Evolutionary conservation across 1,140 invertebrate species (phyloP).

Genomic region (Panonychus citri): DNA sequence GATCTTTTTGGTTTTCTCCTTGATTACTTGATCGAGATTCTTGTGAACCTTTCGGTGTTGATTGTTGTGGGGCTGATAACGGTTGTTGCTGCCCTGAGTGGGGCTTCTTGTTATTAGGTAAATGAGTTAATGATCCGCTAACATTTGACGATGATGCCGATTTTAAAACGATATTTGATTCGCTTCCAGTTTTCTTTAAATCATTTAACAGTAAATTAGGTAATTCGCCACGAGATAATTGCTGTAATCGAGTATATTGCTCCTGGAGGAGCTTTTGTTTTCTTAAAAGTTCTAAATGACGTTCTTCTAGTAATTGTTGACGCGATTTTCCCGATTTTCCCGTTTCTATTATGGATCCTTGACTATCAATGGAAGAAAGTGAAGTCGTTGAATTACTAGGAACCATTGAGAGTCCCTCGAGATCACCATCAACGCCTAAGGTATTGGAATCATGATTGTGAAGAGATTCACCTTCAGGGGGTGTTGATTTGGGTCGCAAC

Average conservation of each 20-base stretch:
- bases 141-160: slow-evolving; percentile 23
- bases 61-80: not conserved
- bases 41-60: not conserved
- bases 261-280: slow-evolving; percentile 66
- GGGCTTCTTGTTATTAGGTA: not conserved
- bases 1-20: not conserved
- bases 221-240: slow-evolving; percentile 49
- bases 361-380: slow-evolving; percentile 4
- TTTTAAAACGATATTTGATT: slow-evolving; percentile 60
- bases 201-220: slow-evolving; percentile 25
- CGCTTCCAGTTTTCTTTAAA: slow-evolving; percentile 65
- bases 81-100: not conserved
- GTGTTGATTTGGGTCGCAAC: slow-evolving; percentile 2
- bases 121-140: not conserved
- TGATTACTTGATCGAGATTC: not conserved
- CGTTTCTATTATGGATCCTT: slow-evolving; percentile 7
- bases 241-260: slow-evolving; percentile 60
- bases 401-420: not conserved
- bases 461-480: slow-evolving; percentile 5
- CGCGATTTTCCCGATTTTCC: slow-evolving; percentile 19
- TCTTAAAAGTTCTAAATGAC: slow-evolving; percentile 57
- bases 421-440: slow-evolving; percentile 1
- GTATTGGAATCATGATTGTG: not conserved
- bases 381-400: slow-evolving; percentile 1
- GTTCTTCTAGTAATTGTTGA: slow-evolving; percentile 50